Percentiles rank a stretch among this genome's conserved stretches.
Evolutionary conservation across 2,113 vertebrate genomes (phyloP).

Genomic region (Psittacus erithacus): DNA sequence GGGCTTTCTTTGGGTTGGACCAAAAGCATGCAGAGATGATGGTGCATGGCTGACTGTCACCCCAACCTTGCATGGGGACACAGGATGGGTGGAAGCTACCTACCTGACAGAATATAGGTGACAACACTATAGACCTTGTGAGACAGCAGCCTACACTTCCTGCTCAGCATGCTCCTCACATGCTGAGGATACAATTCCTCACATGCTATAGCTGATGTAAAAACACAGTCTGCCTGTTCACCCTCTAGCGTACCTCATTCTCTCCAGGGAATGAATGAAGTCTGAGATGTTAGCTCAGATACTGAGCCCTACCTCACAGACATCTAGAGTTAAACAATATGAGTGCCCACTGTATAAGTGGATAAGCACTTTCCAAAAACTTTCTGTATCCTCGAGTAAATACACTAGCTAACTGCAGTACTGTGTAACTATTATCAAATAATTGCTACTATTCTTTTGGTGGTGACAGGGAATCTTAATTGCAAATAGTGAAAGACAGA

Average conservation of each 20-base stretch:
- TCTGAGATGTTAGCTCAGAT: not conserved
- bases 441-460: not conserved
- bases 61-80: not conserved
- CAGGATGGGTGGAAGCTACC: not conserved
- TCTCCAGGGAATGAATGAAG: not conserved
- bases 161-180: not conserved
- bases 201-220: not conserved
- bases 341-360: not conserved
- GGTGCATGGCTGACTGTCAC: not conserved
- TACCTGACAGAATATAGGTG: accelerated
- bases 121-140: not conserved
- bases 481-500: not conserved
- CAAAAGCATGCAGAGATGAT: accelerated
- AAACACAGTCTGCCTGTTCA: not conserved
- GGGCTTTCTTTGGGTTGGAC: not conserved
- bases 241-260: not conserved
- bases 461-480: not conserved
- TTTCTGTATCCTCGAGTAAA: not conserved
- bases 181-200: not conserved
- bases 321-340: not conserved
- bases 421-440: not conserved
- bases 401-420: not conserved
- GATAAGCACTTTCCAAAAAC: not conserved
- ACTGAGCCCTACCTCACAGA: not conserved
- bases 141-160: accelerated